Conservation (phyloP, 2,888 invertebrate genomes). For the Brachycybe producta region DNA sequence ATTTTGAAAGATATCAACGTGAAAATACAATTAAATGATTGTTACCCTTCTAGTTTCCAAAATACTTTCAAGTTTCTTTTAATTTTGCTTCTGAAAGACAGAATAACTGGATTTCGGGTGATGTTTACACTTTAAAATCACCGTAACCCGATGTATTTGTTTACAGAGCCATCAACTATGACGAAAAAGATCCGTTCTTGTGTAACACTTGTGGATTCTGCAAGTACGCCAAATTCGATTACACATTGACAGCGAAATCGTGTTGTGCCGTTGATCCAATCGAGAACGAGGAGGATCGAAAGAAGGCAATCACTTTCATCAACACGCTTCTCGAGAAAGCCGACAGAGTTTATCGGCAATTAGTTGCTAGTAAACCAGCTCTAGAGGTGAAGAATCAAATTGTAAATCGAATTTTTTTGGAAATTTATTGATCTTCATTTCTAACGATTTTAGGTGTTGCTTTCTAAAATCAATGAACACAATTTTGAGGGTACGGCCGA, state of each 20-base stretch:
- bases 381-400: conserved; percentile 15
- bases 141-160: no score
- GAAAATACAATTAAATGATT: no score
- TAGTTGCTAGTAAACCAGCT: conserved; percentile 61
- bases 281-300: conserved; percentile 89
- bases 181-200: conserved; percentile 96
- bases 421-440: background rate
- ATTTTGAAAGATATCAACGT: no score
- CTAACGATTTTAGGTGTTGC: conserved; percentile 35
- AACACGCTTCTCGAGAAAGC: conserved; percentile 85
- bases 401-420: background rate
- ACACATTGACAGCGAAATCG: conserved; percentile 75
- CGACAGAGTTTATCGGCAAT: conserved; percentile 73
- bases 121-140: no score
- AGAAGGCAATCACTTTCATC: conserved; percentile 84
- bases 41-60: no score
- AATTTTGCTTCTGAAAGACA: no score
- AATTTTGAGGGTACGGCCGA: conserved; percentile 33
- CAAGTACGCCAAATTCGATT: conserved; percentile 98
- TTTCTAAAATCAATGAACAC: conserved; percentile 78
- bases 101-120: no score
- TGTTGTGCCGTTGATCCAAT: conserved; percentile 96
- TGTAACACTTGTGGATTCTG: conserved; percentile 99
- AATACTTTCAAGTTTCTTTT: no score
- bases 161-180: conserved; percentile 90